Base-by-base conservation (phyloP, 1,140 invertebrate species). In the Ceratosolen fusciceps region DNA sequence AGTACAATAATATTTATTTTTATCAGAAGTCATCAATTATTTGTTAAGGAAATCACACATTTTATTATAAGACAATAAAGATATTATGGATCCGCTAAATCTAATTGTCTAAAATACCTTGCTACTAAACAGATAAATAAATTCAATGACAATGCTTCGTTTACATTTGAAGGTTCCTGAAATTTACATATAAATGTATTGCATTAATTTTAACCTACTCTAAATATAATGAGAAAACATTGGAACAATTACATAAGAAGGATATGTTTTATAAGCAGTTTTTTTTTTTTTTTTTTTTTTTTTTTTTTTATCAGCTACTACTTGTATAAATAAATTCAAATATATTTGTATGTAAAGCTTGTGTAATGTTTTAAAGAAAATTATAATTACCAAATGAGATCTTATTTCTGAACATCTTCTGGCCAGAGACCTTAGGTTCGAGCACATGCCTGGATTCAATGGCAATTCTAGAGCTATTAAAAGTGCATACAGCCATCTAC, bases 71-170 rank as follows among this genome's bases (percentile, higher is more conserved):
- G 77, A 68, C 34, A 78, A 80, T 81, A 79, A 65, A 78, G 72
- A 62, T 78, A 65, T 86, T 60, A 88, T 54, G 84, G 43, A 83
- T 93, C 92, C 5, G 90, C 92, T 78, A 94, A 85, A 85, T 94
- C 93, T 43, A 90, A 87, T 85, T 94, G 93, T 78, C 91, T 90
- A 85, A 93, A 94, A 84, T 93, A 93, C 80, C 90, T 89, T 54
- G 92, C 90, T 26, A 94, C 92, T 54, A 94, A 83, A 81, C 92
- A 92, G 75, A 94, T 93, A 62, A 94, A 90, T 49, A 93, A 87
- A 86, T 93, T 93, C 16, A 93, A 82, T 21, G 92, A 89, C 26
- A 87, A 83, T 4, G 93, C 85, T 76, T 87, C 83, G 2, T 88
- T 84, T 78, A 90, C 85, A 49, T 91, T 86, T 21, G 84, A 56